Conservation (phyloP, 2,113 vertebrate genomes). For the Calidris pugnax region DNA sequence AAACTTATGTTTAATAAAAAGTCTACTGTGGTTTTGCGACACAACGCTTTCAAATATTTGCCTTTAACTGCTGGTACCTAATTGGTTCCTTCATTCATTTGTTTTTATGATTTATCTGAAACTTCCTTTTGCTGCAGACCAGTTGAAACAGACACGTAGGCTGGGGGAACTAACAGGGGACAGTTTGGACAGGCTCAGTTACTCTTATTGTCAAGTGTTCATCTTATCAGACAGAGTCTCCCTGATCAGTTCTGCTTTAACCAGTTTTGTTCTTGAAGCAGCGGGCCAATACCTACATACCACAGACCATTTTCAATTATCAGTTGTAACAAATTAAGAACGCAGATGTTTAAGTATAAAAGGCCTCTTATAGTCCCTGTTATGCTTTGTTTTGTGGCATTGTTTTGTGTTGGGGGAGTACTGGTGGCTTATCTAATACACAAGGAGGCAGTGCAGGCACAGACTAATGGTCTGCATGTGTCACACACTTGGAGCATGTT, state of each 20-base stretch:
- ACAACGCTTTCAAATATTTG: neutral
- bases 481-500: neutral
- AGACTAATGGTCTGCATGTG: slow-evolving; percentile 28
- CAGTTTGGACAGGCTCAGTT: neutral
- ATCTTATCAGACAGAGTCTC: neutral
- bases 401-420: neutral
- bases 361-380: neutral
- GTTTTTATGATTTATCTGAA: neutral
- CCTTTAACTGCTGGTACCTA: neutral
- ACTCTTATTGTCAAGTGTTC: neutral
- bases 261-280: neutral
- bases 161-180: neutral
- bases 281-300: neutral
- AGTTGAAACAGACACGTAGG: neutral
- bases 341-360: neutral
- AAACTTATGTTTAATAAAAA: neutral
- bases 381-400: neutral
- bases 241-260: neutral
- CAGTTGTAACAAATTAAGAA: neutral
- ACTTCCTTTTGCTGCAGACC: neutral
- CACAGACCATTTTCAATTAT: neutral
- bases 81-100: neutral
- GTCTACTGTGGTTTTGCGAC: neutral
- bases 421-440: slow-evolving; percentile 28
- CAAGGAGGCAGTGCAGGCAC: slow-evolving; percentile 62